Evolutionary conservation across 1,140 invertebrate species (phyloP), one percentile per base, ranked within the genome.

Genomic region (Papilio helenus): DNA sequence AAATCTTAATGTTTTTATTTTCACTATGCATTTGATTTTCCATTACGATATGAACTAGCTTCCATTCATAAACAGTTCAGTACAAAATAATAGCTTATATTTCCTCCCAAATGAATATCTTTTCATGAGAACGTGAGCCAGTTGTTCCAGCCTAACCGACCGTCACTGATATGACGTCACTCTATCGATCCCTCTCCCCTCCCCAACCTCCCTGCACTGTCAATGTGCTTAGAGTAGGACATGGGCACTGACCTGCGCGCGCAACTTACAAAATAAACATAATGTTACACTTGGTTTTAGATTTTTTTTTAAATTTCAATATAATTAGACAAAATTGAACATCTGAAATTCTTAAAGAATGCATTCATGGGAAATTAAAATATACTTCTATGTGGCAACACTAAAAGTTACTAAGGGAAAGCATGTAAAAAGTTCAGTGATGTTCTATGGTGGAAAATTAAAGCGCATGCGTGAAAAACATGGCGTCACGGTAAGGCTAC

Each of bases 131-230:
- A 85, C 83, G 72, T 58, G 77, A 82, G 81, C 77, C 76, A 80
- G 79, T 84, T 83, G 85, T 87, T 81, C 82, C 83, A 80, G 26
- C 61, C 61, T 68, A 34, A 81, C 78, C 58, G 74, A 76, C 81
- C 79, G 82, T 93, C 87, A 93, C 92, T 93, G 90, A 84, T 76
- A 84, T 93, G 92, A 93, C 92, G 92, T 94, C 92, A 94, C 86
- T 23, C 80, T 92, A 93, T 94, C 85, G 91, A 93, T 91, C 86
- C 79, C 44, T 82, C 49, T 44, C 18, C n/a, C 51, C 18, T 9
- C 51, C 18, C 51, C 18, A 12, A 16, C 86, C 79, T 34, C 81
- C 58, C 49, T 72, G 71, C 81, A 80, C 85, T 86, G 89, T 88
- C 89, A 89, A 79, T 89, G 87, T 76, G 84, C 85, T 76, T 79